Conservation (phyloP, 2,113 vertebrate genomes). For the Xyliphius kryptos region DNA sequence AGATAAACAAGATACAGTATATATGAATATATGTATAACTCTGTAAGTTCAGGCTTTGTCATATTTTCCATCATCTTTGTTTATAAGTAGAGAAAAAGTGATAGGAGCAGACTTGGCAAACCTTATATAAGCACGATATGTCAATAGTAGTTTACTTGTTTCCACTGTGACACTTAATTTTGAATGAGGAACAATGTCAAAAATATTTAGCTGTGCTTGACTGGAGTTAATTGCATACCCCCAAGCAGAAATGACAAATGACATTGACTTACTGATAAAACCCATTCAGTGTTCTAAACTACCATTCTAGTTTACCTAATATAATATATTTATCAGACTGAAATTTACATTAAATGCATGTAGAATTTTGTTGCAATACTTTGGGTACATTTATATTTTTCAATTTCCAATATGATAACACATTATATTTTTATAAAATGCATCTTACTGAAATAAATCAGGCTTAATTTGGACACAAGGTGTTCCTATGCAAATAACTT, state of each 20-base stretch:
- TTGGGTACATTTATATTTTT: too few relatives aligned
- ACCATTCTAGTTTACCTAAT: conserved; percentile 92
- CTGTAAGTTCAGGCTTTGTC: conserved; percentile 43
- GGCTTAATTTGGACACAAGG: too few relatives aligned
- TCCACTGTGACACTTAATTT: conserved; percentile 96
- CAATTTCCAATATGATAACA: too few relatives aligned
- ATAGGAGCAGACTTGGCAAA: conserved; percentile 65
- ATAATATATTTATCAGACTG: conserved; percentile 80
- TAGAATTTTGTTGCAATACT: too few relatives aligned
- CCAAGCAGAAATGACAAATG: conserved; percentile 85
- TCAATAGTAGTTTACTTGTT: conserved; percentile 86
- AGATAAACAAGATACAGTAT: too few relatives aligned
- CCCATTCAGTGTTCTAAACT: conserved; percentile 77
- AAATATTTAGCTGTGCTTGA: conserved; percentile 97
- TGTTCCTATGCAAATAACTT: too few relatives aligned
- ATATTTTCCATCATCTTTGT: conserved; percentile 64
- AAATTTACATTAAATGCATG: too few relatives aligned
- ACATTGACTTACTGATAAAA: conserved; percentile 89
- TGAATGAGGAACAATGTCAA: conserved; percentile 94
- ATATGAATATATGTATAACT: too few relatives aligned
- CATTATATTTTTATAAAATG: too few relatives aligned
- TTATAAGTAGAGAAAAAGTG: conserved; percentile 72
- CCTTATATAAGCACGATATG: conserved; percentile 80
- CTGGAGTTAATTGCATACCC: conserved; percentile 83
- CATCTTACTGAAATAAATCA: too few relatives aligned